Percentiles rank a stretch among this genome's conserved stretches.
Evolutionary conservation across 1,140 invertebrate genomes (phyloP).

Genomic region (Anthonomus grandis): DNA sequence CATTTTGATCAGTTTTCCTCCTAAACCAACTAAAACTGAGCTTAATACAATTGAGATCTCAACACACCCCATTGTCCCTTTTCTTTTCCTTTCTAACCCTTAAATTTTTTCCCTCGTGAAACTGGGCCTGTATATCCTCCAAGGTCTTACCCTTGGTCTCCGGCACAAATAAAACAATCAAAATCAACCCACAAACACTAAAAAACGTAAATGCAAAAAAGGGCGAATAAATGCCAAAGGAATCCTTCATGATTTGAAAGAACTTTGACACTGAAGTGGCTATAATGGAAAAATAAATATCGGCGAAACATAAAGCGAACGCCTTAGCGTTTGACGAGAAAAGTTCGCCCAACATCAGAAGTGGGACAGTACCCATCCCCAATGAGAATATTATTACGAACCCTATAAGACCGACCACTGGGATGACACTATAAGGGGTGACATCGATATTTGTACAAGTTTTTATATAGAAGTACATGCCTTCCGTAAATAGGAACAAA

Average conservation of each 20-base stretch:
- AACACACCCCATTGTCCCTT: too few species aligned
- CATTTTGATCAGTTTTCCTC: too few species aligned
- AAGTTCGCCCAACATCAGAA: conserved; percentile 69
- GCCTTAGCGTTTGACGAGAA: conserved; percentile 69
- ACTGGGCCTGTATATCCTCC: conserved; percentile 48
- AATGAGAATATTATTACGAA: conserved; percentile 69
- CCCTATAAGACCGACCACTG: conserved; percentile 62
- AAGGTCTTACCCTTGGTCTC: conserved; percentile 82
- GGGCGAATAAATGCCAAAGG: conserved; percentile 62
- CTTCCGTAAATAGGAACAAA: conserved; percentile 54
- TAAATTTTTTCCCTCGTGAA: conserved; percentile 24
- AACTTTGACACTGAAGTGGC: conserved; percentile 73
- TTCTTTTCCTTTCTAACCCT: background rate
- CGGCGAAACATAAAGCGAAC: conserved; percentile 65
- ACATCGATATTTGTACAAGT: conserved; percentile 31
- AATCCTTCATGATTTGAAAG: conserved; percentile 62
- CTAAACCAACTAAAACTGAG: too few species aligned
- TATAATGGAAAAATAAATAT: conserved; percentile 66
- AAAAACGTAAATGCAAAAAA: conserved; percentile 72
- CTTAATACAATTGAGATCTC: too few species aligned
- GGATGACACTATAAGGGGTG: conserved; percentile 47
- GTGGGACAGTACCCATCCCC: conserved; percentile 68
- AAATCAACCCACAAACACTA: conserved; percentile 61
- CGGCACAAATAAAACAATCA: conserved; percentile 64
- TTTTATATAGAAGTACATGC: conserved; percentile 55